Conservation (phyloP, 2,888 invertebrate species). For the Slavum lentiscoides region DNA sequence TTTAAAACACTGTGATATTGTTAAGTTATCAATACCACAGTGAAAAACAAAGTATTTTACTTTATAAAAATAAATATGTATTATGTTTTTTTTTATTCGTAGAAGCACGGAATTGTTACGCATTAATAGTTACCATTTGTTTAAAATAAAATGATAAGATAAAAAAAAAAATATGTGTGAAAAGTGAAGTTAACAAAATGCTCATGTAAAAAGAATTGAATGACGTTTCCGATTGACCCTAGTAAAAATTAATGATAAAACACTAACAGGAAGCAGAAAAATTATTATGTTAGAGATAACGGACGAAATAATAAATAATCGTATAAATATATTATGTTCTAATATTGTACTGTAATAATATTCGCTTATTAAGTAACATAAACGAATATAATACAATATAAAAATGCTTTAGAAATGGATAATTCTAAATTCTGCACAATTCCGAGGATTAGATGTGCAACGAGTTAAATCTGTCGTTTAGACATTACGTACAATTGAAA, state of each 20-base stretch:
- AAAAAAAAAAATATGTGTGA: not conserved
- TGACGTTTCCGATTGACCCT: conserved; percentile 32
- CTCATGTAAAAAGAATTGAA: not conserved
- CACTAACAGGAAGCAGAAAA: conserved; percentile 31
- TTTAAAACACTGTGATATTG: too few species aligned
- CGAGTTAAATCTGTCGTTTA: not conserved
- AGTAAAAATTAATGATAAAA: conserved; percentile 41
- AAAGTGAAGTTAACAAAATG: conserved; percentile 19
- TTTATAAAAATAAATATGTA: too few species aligned
- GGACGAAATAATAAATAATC: not conserved
- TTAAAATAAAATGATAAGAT: conserved; percentile 20
- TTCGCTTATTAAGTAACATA: not conserved
- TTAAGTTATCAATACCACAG: too few species aligned
- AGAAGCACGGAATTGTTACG: too few species aligned
- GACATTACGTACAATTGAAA: not conserved
- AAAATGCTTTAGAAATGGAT: not conserved
- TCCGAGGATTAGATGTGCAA: conserved; percentile 1
- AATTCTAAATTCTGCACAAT: not conserved
- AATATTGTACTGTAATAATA: not conserved
- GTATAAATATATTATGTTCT: not conserved
- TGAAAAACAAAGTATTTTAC: too few species aligned
- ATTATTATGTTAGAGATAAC: conserved; percentile 24
- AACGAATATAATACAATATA: not conserved
- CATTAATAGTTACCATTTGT: not conserved
- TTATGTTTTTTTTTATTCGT: too few species aligned